Evolutionary conservation across 2,888 invertebrate species (phyloP), one percentile per base, ranked within the genome.

Genomic region (Zele albiditarsus): DNA sequence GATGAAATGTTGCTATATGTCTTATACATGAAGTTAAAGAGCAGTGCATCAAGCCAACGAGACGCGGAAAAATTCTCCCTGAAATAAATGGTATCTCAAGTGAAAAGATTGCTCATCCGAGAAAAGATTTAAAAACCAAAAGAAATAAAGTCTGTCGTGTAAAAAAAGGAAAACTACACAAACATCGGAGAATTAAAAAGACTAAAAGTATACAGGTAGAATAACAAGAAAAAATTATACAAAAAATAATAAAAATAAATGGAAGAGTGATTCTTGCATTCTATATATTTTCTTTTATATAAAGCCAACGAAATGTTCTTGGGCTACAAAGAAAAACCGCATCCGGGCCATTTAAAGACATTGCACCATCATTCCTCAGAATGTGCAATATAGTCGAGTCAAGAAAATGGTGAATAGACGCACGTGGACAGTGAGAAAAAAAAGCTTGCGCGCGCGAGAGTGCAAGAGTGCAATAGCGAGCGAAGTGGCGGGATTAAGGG

Each of bases 321-420:
- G 58, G 42, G 49, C 60, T 38, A 75, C 68, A 68, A 53, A 53
- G 63, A 71, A 8, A 75, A 75, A 62, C 68, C 67, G 71, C 67
- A 60, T 67, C 71, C 46, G 49, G 27, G 71, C 67, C 72, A 68
- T 68, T 77, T 66, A 67, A 66, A 77, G 77, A 76, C 69, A 68
- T 74, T 71, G 72, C 53, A 75, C 77, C 77, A 76, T 76, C 74
- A 74, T 78, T 71, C 62, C 42, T 65, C 65, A 60, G 38, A 53
- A 3, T 8, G 20, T 20, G 62, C 66, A 28, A 53, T 65, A 46
- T 60, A 42, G 62, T 72, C 31, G 71, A 73, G 71, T 58, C 63
- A 46, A 33, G 72, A 20, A 62, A 62, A 74, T 71, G 49, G 69
- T 69, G n/a, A 65, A 68, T 68, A 68, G 53, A 53, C 60, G 71